Conservation (phyloP, 1,140 invertebrate species). For the Galendromus occidentalis region DNA sequence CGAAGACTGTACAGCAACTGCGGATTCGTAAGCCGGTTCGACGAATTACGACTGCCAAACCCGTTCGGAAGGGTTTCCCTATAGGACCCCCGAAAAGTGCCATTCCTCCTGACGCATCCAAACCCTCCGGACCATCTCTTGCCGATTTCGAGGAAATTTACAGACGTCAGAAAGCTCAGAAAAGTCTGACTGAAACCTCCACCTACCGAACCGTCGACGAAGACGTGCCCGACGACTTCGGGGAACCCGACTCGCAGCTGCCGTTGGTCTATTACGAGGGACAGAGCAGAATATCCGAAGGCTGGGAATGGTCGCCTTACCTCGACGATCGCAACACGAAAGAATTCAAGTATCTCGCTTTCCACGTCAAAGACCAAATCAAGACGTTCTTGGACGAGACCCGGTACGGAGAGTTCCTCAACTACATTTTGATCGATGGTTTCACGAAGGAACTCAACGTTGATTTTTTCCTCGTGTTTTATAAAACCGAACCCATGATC, state of each 20-base stretch:
- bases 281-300: background rate
- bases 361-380: background rate
- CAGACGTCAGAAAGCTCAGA: background rate
- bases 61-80: background rate
- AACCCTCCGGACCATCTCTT: background rate
- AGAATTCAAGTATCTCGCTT: constrained; percentile 1
- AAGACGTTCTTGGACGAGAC: background rate
- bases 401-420: constrained; percentile 1
- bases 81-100: background rate
- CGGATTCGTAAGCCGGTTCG: background rate
- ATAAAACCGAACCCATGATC: constrained; percentile 1
- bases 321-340: constrained; percentile 1
- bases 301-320: constrained; percentile 8
- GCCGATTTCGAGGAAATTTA: constrained; percentile 5
- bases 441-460: background rate
- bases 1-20: background rate
- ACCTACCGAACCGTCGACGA: constrained; percentile 5
- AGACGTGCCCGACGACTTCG: constrained; percentile 1
- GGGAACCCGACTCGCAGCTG: background rate
- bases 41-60: background rate
- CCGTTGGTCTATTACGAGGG: background rate
- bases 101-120: background rate
- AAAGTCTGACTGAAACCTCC: background rate
- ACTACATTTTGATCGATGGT: background rate
- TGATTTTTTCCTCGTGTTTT: constrained; percentile 4